phyloP scores from a whole-genome alignment of 2,888 invertebrate species.

The Meandrusa payeni region DNA sequence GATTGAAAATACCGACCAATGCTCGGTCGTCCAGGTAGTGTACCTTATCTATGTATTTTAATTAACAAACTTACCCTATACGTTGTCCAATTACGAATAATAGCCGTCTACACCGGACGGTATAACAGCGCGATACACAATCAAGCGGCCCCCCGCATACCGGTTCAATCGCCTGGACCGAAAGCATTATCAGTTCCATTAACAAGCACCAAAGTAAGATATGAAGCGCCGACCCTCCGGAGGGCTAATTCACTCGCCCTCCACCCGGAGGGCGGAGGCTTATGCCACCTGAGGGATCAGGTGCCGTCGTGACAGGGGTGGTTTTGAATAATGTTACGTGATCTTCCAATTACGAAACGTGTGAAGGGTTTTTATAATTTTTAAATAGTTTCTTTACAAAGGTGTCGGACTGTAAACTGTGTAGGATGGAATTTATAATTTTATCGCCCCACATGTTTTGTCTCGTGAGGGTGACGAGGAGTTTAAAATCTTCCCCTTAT shows the following conservation, averaged over 20 bases:
- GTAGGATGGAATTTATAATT: no score
- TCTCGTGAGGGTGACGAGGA: no score
- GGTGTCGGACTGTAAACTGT: background rate
- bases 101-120: background rate
- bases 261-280: constrained; percentile 4
- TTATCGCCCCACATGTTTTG: no score
- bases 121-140: background rate
- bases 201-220: constrained; percentile 13
- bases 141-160: background rate
- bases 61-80: no score
- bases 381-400: constrained; percentile 8
- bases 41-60: no score
- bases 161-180: constrained; percentile 7
- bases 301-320: constrained; percentile 10
- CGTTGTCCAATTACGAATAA: no score
- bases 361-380: constrained; percentile 16
- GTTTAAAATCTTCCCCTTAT: no score
- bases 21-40: no score
- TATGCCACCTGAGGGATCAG: constrained; percentile 12
- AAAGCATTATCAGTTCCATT: constrained; percentile 10
- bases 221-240: constrained; percentile 8
- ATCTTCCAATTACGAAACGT: constrained; percentile 12
- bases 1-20: no score
- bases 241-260: constrained; percentile 21
- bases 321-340: background rate